phyloP scores from a whole-genome alignment of 2,888 invertebrate genomes.

The Conistra vaccinii region DNA sequence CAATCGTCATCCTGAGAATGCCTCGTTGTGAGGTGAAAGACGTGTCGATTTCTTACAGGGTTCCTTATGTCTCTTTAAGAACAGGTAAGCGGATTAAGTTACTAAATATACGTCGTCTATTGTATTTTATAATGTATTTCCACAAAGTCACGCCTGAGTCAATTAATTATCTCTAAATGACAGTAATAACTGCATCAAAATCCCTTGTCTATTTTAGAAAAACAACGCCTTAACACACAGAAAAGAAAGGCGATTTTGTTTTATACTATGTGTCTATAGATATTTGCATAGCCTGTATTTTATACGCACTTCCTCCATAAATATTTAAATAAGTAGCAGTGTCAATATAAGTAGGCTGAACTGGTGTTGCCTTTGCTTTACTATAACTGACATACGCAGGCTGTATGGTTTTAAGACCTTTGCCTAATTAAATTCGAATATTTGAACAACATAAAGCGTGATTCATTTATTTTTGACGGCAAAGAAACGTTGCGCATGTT shows the following conservation, averaged over 20 bases:
- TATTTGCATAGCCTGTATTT: constrained; percentile 38
- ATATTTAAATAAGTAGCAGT: constrained; percentile 21
- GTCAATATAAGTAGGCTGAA: constrained; percentile 33
- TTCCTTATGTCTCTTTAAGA: too few species aligned
- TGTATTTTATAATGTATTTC: too few species aligned
- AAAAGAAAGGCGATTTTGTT: neutral
- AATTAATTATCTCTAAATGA: too few species aligned
- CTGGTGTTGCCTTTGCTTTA: neutral
- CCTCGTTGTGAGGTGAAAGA: too few species aligned
- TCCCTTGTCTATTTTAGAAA: neutral
- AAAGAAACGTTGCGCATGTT: too few species aligned
- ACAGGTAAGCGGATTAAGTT: too few species aligned
- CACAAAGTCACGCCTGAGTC: too few species aligned
- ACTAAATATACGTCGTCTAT: too few species aligned
- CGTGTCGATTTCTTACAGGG: too few species aligned
- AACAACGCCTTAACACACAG: neutral
- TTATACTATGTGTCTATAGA: neutral
- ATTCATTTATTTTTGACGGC: neutral
- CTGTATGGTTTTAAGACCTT: constrained; percentile 8
- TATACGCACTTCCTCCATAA: constrained; percentile 67
- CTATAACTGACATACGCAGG: neutral
- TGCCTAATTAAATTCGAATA: neutral
- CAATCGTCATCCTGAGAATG: too few species aligned
- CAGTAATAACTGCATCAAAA: neutral
- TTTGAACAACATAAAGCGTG: neutral